A percentile compares a stretch with the other conserved stretches of the same genome.
Conservation (phyloP, 2,888 invertebrate species). For the Heliconius ethilla region DNA sequence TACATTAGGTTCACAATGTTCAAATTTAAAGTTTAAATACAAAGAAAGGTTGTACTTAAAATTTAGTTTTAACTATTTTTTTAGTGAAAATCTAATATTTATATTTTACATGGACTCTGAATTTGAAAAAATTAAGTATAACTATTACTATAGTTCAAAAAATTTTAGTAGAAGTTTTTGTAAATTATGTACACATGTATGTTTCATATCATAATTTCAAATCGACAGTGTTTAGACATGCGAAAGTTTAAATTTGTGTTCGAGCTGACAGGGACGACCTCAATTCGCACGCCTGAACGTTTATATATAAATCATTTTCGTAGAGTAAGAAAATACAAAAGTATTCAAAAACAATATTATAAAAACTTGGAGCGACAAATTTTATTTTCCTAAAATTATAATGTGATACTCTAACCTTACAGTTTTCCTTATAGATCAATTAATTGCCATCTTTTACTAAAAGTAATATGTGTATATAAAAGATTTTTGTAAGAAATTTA, state of each 20-base stretch:
- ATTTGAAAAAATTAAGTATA: too few species aligned
- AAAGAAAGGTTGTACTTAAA: background rate
- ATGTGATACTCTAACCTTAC: background rate
- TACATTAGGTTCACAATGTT: too few species aligned
- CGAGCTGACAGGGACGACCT: slow-evolving; percentile 65
- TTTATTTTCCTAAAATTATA: background rate
- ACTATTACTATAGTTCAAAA: background rate
- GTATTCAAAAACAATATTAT: background rate
- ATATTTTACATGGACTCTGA: background rate
- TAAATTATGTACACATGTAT: slow-evolving; percentile 42
- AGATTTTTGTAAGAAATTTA: too few species aligned
- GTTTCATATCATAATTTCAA: slow-evolving; percentile 61
- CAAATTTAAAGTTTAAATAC: too few species aligned
- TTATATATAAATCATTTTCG: slow-evolving; percentile 15
- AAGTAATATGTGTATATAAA: too few species aligned
- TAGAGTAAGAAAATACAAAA: background rate
- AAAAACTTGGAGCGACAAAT: background rate
- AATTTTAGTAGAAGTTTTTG: background rate
- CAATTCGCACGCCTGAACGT: slow-evolving; percentile 44
- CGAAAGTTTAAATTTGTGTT: slow-evolving; percentile 59
- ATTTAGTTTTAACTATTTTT: background rate
- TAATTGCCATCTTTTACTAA: too few species aligned
- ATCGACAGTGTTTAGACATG: slow-evolving; percentile 60
- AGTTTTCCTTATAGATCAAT: background rate
- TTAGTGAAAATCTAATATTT: background rate